Conservation (phyloP, 2,888 invertebrate genomes). For the Melanostoma mellinum region DNA sequence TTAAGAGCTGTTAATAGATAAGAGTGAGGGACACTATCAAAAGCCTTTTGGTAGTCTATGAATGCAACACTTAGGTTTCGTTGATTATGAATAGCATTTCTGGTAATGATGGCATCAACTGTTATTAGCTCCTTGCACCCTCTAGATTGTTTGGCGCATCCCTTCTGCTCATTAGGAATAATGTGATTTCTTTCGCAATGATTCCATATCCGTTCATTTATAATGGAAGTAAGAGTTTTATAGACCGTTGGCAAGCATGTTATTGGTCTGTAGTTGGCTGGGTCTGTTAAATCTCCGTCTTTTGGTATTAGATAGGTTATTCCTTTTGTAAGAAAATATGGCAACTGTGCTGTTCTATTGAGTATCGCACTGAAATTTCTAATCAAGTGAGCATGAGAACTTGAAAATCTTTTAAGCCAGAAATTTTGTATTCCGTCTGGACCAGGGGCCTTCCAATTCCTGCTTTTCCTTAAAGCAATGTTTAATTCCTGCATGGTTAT, state of each 20-base stretch:
- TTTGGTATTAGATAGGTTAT: slow-evolving; percentile 31
- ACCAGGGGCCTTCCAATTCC: background rate
- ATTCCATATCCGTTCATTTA: slow-evolving; percentile 17
- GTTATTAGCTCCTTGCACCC: slow-evolving; percentile 51
- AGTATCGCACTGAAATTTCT: slow-evolving; percentile 4
- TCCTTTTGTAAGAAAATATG: slow-evolving; percentile 13
- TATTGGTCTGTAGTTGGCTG: slow-evolving; percentile 32
- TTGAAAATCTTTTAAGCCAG: slow-evolving; percentile 19
- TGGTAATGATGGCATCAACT: slow-evolving; percentile 24
- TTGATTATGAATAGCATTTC: slow-evolving; percentile 15
- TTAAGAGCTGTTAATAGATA: slow-evolving; percentile 44
- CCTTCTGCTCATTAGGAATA: slow-evolving; percentile 42
- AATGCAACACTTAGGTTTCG: slow-evolving; percentile 25
- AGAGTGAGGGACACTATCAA: slow-evolving; percentile 48
- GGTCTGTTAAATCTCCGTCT: background rate
- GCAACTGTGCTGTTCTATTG: background rate
- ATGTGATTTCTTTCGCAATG: slow-evolving; percentile 22
- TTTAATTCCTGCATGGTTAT: background rate
- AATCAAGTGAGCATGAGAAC: slow-evolving; percentile 3
- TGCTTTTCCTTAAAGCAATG: background rate
- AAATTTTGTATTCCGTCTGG: background rate
- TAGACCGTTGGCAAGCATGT: slow-evolving; percentile 44
- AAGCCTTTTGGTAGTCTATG: slow-evolving; percentile 60
- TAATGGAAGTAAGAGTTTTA: slow-evolving; percentile 29
- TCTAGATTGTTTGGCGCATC: slow-evolving; percentile 26